Percentiles rank a stretch among this genome's conserved stretches.
These are phyloP conservation scores for Zosterops japonicus DNA, from an alignment of 2,113 vertebrate genomes.

Conservation along the genomic window DNA sequence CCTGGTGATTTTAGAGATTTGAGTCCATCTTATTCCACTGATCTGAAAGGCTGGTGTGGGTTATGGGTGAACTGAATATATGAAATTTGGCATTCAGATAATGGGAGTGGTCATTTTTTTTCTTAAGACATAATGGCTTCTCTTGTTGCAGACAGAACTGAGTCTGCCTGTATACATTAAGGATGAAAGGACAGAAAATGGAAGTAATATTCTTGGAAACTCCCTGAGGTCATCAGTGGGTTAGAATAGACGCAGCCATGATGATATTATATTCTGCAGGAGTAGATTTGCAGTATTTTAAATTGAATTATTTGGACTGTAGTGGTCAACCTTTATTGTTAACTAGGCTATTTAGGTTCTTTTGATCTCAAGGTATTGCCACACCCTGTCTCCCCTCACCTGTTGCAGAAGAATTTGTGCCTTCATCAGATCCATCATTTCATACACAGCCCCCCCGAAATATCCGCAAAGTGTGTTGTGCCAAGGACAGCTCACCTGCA, in stretches of 20 bases:
- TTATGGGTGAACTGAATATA: neutral
- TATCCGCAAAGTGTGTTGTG: neutral
- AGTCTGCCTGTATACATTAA: slow-evolving; percentile 32
- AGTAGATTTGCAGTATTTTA: slow-evolving; percentile 32
- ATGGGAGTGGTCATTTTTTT: slow-evolving; percentile 20
- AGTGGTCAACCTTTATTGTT: neutral
- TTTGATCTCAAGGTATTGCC: neutral
- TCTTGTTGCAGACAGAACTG: neutral
- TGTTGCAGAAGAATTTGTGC: neutral
- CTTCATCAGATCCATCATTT: rapidly evolving
- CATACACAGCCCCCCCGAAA: neutral
- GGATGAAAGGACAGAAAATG: slow-evolving; percentile 31
- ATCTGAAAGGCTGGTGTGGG: neutral
- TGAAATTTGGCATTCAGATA: slow-evolving; percentile 40
- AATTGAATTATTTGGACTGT: slow-evolving; percentile 26
- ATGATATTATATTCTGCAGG: slow-evolving; percentile 36
- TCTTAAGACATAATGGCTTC: slow-evolving; percentile 13
- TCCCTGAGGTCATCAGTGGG: slow-evolving; percentile 46
- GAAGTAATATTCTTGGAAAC: slow-evolving; percentile 52
- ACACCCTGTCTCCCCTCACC: neutral
- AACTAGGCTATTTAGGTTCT: neutral
- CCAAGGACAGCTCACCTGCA: neutral
- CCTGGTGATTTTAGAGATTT: neutral
- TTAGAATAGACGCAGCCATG: neutral
- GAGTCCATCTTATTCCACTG: neutral